Conservation (phyloP, 1,140 invertebrate genomes). For the Drosophila watanabei region DNA sequence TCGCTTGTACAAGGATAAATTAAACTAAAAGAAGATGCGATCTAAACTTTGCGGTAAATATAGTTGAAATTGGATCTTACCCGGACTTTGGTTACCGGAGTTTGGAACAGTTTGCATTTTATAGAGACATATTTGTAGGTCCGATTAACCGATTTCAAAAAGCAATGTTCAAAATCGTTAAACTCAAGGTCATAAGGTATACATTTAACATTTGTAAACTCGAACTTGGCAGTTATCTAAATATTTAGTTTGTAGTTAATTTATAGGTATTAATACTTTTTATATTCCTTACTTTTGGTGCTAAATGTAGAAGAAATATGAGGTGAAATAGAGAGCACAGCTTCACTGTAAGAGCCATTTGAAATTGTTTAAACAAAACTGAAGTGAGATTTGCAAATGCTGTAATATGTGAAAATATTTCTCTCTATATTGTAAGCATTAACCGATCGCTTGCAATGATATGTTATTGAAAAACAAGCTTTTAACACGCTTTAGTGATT, state of each 20-base stretch:
- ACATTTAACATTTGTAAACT: conserved; percentile 17
- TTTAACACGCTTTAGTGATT: not conserved
- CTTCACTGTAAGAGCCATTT: not conserved
- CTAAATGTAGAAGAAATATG: not conserved
- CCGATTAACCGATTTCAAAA: conserved; percentile 16
- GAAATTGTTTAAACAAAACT: not conserved
- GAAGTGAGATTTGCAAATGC: not conserved
- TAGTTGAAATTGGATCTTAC: not conserved
- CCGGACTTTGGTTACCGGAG: conserved; percentile 2
- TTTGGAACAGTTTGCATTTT: not conserved
- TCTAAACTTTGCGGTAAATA: not conserved
- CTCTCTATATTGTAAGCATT: not conserved
- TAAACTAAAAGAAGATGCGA: not conserved
- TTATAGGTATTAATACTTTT: not conserved
- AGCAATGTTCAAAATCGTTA: conserved; percentile 10
- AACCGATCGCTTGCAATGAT: not conserved
- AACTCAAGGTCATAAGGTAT: not conserved
- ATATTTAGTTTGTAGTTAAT: not conserved
- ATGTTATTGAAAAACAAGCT: not conserved
- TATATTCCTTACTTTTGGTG: not conserved
- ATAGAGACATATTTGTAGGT: conserved; percentile 12
- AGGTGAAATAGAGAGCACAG: not conserved
- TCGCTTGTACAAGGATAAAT: conserved; percentile 3
- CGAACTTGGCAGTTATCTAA: not conserved
- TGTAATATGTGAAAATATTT: not conserved